Conservation (phyloP, 23 tunicate species). For the Styela plicata region DNA sequence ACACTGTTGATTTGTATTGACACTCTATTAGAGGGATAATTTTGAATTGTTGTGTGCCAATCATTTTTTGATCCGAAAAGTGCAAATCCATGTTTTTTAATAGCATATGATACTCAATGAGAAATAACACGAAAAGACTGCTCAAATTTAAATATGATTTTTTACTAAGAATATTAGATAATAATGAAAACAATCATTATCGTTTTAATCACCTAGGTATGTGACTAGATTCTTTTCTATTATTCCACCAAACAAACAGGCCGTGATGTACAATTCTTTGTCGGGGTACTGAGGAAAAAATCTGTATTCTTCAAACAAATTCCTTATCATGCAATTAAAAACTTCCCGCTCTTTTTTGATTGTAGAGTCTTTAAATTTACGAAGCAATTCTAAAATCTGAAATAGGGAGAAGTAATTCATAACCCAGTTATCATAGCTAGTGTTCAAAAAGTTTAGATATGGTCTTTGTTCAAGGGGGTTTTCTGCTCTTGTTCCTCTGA, state of each 20-base stretch:
- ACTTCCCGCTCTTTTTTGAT: slow-evolving; percentile 79
- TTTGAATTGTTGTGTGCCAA: no score
- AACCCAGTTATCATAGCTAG: no score
- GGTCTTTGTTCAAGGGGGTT: no score
- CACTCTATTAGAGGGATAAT: no score
- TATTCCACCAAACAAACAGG: slow-evolving; percentile 91
- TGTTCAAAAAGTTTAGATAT: no score
- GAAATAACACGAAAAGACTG: neutral
- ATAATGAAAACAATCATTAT: neutral
- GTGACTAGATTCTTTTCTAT: slow-evolving; percentile 77
- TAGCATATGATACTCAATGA: neutral
- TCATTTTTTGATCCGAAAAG: no score
- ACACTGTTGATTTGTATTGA: no score
- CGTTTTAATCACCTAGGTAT: slow-evolving; percentile 57
- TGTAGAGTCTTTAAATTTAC: slow-evolving; percentile 73
- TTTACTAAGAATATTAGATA: no score
- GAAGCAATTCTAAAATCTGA: slow-evolving; percentile 76
- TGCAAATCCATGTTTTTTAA: no score
- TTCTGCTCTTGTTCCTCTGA: no score
- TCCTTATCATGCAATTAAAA: slow-evolving; percentile 90
- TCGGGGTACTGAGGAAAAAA: slow-evolving; percentile 96
- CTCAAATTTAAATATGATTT: neutral
- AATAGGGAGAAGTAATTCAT: no score
- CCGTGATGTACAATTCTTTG: slow-evolving; percentile 91
- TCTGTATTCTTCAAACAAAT: slow-evolving; percentile 87